Percentiles rank a stretch among this genome's conserved stretches.
Evolutionary conservation across 2,797 vertebrate genomes (phyloP).

Genomic region (Pseudochirops cupreus): DNA sequence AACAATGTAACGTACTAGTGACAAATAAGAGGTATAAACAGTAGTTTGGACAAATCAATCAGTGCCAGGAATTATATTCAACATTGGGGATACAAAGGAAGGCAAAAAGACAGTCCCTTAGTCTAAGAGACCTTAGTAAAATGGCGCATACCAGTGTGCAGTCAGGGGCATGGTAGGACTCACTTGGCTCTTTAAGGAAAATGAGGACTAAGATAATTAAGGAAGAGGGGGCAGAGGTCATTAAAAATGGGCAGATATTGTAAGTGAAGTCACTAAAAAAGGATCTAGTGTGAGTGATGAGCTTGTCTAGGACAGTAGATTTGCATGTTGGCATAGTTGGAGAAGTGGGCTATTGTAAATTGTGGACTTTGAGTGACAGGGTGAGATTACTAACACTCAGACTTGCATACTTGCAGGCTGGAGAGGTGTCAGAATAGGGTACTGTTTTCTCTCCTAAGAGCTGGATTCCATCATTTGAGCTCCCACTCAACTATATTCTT

Average conservation of each 20-base stretch:
- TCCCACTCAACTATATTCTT: neutral
- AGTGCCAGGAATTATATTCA: neutral
- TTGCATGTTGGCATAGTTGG: neutral
- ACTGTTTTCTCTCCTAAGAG: neutral
- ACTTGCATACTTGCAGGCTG: neutral
- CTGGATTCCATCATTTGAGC: neutral
- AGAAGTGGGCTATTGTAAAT: neutral
- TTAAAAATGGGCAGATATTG: neutral
- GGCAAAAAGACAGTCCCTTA: neutral
- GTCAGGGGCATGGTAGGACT: neutral
- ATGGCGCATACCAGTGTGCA: neutral
- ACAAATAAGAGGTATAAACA: neutral
- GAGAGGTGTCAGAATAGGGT: neutral
- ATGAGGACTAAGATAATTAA: neutral
- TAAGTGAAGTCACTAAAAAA: neutral
- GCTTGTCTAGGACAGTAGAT: neutral
- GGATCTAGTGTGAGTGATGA: neutral
- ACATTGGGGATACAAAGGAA: neutral
- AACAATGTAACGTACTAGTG: neutral
- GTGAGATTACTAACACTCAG: neutral
- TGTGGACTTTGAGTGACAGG: neutral
- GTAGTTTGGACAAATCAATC: neutral
- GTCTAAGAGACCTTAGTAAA: neutral
- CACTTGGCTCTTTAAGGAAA: neutral
- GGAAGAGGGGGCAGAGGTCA: neutral